Evolutionary conservation across 1,140 invertebrate genomes (phyloP).

Genomic region (Hylaeus anthracinus): DNA sequence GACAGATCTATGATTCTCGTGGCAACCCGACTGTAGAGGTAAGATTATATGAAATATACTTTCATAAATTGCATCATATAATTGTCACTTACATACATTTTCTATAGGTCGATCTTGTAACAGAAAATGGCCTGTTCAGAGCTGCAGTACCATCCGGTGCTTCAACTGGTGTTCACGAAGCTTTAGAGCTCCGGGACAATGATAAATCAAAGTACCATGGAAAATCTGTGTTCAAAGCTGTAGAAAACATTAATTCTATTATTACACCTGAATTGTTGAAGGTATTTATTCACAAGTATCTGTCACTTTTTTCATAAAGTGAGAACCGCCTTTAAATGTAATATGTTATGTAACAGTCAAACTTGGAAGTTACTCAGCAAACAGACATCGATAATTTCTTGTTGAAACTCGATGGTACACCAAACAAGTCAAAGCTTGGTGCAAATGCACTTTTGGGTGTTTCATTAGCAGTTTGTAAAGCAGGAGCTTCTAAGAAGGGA

Average conservation of each 20-base stretch:
- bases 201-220: constrained; percentile 95
- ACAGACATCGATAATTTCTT: constrained; percentile 96
- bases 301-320: too few species aligned
- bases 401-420: constrained; percentile 96
- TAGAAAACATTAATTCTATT: constrained; percentile 94
- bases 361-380: constrained; percentile 94
- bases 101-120: constrained; percentile 82
- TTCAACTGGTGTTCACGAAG: constrained; percentile 98
- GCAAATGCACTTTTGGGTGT: constrained; percentile 99
- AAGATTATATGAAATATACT: constrained; percentile 48
- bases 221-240: constrained; percentile 96
- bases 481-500: constrained; percentile 96
- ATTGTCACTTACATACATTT: background rate
- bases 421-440: constrained; percentile 97
- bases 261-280: constrained; percentile 94
- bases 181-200: constrained; percentile 96
- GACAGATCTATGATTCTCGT: constrained; percentile 99
- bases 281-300: constrained; percentile 72
- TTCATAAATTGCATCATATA: background rate
- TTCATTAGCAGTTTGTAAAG: constrained; percentile 97
- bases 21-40: constrained; percentile 99
- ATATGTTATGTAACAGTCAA: constrained; percentile 72
- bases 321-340: too few species aligned
- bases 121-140: constrained; percentile 93
- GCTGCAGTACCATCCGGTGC: constrained; percentile 99